These are phyloP conservation scores for Hydrophis major DNA, from an alignment of 2,797 vertebrate genomes.

Conservation along the genomic window DNA sequence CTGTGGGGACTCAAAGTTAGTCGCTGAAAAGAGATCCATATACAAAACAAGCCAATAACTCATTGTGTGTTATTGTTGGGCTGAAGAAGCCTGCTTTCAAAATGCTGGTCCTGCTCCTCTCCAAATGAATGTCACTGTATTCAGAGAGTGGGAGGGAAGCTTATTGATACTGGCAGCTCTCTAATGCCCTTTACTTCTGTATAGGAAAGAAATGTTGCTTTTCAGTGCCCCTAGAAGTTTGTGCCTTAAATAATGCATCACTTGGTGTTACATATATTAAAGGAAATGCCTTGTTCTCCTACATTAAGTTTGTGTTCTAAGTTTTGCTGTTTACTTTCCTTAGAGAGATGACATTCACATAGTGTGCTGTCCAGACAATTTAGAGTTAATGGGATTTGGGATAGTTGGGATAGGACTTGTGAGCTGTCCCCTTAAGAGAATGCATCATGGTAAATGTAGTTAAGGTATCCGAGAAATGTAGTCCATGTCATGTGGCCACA, in stretches of 20 bases:
- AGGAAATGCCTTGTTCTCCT: slow-evolving; percentile 41
- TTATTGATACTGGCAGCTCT: slow-evolving; percentile 72
- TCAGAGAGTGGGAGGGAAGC: slow-evolving; percentile 65
- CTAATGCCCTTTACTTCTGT: slow-evolving; percentile 67
- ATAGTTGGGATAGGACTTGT: too few species aligned
- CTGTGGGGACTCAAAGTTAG: slow-evolving; percentile 80
- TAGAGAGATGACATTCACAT: not conserved
- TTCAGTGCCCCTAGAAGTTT: slow-evolving; percentile 52
- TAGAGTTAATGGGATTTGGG: too few species aligned
- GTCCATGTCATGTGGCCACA: too few species aligned
- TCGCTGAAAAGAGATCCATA: slow-evolving; percentile 82
- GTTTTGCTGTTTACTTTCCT: not conserved
- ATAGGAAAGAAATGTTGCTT: slow-evolving; percentile 73
- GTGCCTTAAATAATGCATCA: slow-evolving; percentile 39
- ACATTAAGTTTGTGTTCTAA: not conserved
- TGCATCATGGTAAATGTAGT: too few species aligned
- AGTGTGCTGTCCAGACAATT: too few species aligned
- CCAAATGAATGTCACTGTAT: slow-evolving; percentile 77
- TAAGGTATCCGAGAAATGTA: too few species aligned
- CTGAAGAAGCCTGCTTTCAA: slow-evolving; percentile 77
- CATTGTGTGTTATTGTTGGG: slow-evolving; percentile 83
- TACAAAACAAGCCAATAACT: slow-evolving; percentile 87
- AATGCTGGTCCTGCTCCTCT: slow-evolving; percentile 74
- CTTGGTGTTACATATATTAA: slow-evolving; percentile 29
- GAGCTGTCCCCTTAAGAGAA: too few species aligned